Percentiles rank a stretch among this genome's conserved stretches.
These are phyloP conservation scores for Popillia japonica DNA, from an alignment of 1,140 invertebrate genomes.

Conservation along the genomic window DNA sequence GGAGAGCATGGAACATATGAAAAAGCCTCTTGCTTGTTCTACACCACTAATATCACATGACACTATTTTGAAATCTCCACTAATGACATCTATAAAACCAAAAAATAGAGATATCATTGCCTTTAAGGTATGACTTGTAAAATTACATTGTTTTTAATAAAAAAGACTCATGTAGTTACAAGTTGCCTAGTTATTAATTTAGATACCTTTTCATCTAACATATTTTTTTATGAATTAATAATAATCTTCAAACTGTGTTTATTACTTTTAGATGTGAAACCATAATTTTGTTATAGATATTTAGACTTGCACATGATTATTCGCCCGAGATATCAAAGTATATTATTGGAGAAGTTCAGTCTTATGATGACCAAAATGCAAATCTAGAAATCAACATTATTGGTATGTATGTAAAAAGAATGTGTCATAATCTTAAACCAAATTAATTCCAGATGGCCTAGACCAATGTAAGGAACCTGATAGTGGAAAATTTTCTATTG, in stretches of 20 bases:
- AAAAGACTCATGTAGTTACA: no score
- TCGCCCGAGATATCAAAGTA: slow-evolving; percentile 1
- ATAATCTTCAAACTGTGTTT: no score
- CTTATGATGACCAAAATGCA: not conserved
- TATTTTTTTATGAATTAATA: no score
- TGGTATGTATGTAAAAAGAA: not conserved
- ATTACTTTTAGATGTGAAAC: no score
- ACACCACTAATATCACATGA: slow-evolving; percentile 8
- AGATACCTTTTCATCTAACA: no score
- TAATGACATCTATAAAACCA: slow-evolving; percentile 2
- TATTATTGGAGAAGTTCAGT: not conserved
- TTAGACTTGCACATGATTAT: slow-evolving; percentile 17
- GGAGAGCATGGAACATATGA: not conserved
- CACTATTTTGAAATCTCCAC: not conserved
- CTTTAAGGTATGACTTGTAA: not conserved
- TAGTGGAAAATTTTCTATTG: not conserved
- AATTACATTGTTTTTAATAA: not conserved
- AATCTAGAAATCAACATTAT: not conserved
- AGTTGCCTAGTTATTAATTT: no score
- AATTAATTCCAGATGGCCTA: not conserved
- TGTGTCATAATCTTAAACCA: not conserved
- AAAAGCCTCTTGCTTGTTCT: not conserved
- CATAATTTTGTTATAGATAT: slow-evolving; percentile 9
- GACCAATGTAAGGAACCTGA: slow-evolving; percentile 9
- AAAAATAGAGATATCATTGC: not conserved